Conservation (phyloP, 2,797 vertebrate genomes). For the Hippoglossus hippoglossus region DNA sequence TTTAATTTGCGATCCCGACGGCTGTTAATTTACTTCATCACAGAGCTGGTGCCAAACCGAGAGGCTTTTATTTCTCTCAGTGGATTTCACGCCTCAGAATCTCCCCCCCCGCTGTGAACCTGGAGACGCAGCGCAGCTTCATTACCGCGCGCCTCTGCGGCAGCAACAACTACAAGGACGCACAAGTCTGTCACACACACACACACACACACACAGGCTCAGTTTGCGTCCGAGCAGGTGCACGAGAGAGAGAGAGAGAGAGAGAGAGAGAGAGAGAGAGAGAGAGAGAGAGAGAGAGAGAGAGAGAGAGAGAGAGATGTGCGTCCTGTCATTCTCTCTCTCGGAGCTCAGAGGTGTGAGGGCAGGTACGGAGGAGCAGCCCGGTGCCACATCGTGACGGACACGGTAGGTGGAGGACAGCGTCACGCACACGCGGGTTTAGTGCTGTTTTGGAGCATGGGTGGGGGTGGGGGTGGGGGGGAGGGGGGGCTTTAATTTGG, state of each 20-base stretch:
- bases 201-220: not conserved
- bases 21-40: not conserved
- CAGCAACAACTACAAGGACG: constrained; percentile 40
- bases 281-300: too few relatives aligned
- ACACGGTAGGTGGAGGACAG: constrained; percentile 41
- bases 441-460: not conserved
- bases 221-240: constrained; percentile 48
- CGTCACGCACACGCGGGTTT: constrained; percentile 12
- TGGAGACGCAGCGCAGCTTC: constrained; percentile 26
- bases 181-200: not conserved
- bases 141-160: constrained; percentile 19
- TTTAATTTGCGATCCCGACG: too few relatives aligned
- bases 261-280: too few relatives aligned
- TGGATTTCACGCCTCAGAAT: too few relatives aligned
- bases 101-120: constrained; percentile 1
- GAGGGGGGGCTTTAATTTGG: not conserved
- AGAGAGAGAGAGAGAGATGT: too few relatives aligned
- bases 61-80: not conserved
- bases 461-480: too few relatives aligned
- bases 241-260: constrained; percentile 9
- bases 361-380: not conserved
- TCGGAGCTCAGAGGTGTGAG: not conserved
- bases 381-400: constrained; percentile 23
- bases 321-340: too few relatives aligned
- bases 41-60: not conserved